A percentile compares a stretch with the other conserved stretches of the same genome.
phyloP scores from a whole-genome alignment of 2,797 vertebrate species.

The Chaetodon trifasciatus region DNA sequence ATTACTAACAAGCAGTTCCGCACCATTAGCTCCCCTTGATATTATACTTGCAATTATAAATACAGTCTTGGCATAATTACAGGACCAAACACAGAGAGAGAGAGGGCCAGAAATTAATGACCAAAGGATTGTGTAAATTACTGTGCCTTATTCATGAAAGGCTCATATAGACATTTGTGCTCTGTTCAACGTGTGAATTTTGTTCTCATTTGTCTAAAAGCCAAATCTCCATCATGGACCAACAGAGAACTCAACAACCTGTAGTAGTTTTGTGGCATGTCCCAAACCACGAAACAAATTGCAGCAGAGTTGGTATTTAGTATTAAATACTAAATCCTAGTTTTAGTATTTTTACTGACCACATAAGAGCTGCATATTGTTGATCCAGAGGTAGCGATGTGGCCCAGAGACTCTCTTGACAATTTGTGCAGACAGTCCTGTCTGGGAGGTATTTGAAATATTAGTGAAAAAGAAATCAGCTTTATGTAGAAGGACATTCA shows the following conservation, averaged over 20 bases:
- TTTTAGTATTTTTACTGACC: background rate
- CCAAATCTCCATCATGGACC: background rate
- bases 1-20: conserved; percentile 85
- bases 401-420: too few species aligned
- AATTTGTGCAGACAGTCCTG: too few species aligned
- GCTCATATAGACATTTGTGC: background rate
- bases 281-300: background rate
- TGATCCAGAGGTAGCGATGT: too few species aligned
- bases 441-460: too few species aligned
- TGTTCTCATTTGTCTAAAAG: too few species aligned
- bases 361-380: too few species aligned
- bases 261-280: background rate
- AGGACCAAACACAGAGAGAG: background rate
- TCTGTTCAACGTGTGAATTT: background rate
- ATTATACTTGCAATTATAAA: conserved; percentile 37
- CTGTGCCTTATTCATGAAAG: background rate
- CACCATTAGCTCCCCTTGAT: conserved; percentile 72
- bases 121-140: background rate
- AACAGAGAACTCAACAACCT: background rate
- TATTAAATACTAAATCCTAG: background rate
- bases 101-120: background rate
- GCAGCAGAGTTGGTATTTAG: too few species aligned
- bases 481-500: too few species aligned
- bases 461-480: too few species aligned
- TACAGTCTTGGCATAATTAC: background rate